Evolutionary conservation across 1,140 invertebrate genomes (phyloP).

Genomic region (Brachionus koreanus): DNA sequence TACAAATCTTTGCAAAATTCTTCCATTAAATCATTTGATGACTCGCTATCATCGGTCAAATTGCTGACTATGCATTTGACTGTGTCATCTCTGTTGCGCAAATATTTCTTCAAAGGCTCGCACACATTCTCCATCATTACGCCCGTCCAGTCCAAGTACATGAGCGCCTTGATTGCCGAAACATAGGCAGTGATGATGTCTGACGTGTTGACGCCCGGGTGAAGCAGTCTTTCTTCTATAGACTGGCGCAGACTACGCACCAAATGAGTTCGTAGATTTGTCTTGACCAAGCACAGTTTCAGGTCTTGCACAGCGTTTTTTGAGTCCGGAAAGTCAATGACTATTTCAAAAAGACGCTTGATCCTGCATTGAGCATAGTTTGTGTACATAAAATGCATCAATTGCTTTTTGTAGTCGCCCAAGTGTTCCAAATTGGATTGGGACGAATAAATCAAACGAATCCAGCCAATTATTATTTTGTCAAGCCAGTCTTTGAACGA

Average conservation of each 20-base stretch:
- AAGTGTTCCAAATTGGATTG: constrained; percentile 58
- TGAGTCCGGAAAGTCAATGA: constrained; percentile 93
- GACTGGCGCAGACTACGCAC: constrained; percentile 73
- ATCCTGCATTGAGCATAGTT: constrained; percentile 81
- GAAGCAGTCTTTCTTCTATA: constrained; percentile 57
- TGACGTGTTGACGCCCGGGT: constrained; percentile 77
- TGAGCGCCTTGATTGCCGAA: constrained; percentile 82
- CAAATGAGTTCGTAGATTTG: constrained; percentile 72
- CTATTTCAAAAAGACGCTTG: constrained; percentile 87
- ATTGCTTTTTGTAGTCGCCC: constrained; percentile 58
- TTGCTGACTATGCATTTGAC: constrained; percentile 88
- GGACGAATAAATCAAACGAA: constrained; percentile 68
- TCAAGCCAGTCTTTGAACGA: constrained; percentile 77
- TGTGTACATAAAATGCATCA: constrained; percentile 80
- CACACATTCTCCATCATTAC: constrained; percentile 90
- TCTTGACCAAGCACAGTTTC: constrained; percentile 73
- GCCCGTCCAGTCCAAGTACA: constrained; percentile 84
- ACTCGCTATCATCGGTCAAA: constrained; percentile 84
- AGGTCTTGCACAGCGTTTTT: constrained; percentile 86
- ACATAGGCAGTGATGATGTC: constrained; percentile 96
- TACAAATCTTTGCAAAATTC: constrained; percentile 64
- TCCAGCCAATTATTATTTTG: constrained; percentile 74
- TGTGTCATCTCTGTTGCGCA: constrained; percentile 75
- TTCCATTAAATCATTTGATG: constrained; percentile 82
- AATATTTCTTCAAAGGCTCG: constrained; percentile 75